These are phyloP conservation scores for Rafetus swinhoei DNA, from an alignment of 2,113 vertebrate genomes.

Conservation along the genomic window DNA sequence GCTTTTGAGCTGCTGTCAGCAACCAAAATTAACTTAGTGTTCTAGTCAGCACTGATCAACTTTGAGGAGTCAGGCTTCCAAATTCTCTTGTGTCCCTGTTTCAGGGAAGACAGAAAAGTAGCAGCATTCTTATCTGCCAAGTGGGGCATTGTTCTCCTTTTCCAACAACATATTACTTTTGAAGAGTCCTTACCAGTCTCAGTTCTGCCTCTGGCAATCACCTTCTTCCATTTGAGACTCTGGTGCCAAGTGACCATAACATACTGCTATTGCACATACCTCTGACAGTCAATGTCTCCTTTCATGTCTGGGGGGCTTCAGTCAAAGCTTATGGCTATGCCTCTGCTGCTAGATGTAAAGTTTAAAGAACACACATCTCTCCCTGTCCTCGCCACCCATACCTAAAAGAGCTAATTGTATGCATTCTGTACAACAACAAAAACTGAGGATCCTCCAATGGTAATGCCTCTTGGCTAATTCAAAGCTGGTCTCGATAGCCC, in stretches of 20 bases:
- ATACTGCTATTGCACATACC: background rate
- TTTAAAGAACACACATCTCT: background rate
- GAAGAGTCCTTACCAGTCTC: background rate
- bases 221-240: background rate
- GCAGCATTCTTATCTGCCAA: background rate
- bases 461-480: background rate
- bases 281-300: background rate
- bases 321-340: background rate
- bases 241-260: background rate
- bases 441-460: background rate
- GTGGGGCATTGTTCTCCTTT: background rate
- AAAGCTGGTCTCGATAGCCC: background rate
- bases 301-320: background rate
- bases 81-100: background rate
- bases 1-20: no score
- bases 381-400: background rate
- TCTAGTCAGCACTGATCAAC: background rate
- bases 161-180: no score
- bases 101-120: background rate
- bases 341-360: background rate
- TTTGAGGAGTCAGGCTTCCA: background rate
- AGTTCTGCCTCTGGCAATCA: no score
- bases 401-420: background rate
- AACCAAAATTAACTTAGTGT: background rate
- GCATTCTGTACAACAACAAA: background rate